These are phyloP conservation scores for Macrosteles quadrilineatus DNA, from an alignment of 1,140 invertebrate species.

Conservation along the genomic window DNA sequence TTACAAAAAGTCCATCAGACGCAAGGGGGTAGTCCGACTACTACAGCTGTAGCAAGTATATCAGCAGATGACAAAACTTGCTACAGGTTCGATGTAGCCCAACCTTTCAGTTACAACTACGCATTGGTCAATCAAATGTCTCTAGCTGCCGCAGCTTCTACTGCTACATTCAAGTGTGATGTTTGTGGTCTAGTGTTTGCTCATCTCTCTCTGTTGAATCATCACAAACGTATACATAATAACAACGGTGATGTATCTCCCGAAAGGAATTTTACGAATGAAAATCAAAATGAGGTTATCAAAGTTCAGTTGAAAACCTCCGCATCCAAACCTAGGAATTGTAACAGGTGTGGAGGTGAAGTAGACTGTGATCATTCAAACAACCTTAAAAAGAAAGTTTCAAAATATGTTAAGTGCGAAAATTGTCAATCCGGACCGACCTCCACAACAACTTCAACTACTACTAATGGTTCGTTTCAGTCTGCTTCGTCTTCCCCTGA, in stretches of 20 bases:
- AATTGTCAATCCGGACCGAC: slow-evolving; percentile 35
- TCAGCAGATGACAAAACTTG: slow-evolving; percentile 56
- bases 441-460: background rate
- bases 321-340: slow-evolving; percentile 48
- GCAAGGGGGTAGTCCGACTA: slow-evolving; percentile 5
- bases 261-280: slow-evolving; percentile 43
- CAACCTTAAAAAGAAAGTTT: slow-evolving; percentile 40
- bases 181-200: slow-evolving; percentile 80
- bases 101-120: slow-evolving; percentile 58
- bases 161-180: slow-evolving; percentile 83
- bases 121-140: slow-evolving; percentile 59
- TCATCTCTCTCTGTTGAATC: slow-evolving; percentile 73
- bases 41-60: slow-evolving; percentile 48
- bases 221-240: slow-evolving; percentile 77
- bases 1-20: slow-evolving; percentile 51
- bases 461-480: slow-evolving; percentile 14
- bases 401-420: slow-evolving; percentile 46
- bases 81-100: slow-evolving; percentile 57
- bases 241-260: slow-evolving; percentile 41
- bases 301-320: slow-evolving; percentile 40
- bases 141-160: slow-evolving; percentile 63
- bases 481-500: slow-evolving; percentile 16
- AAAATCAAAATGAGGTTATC: slow-evolving; percentile 44
- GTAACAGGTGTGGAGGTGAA: slow-evolving; percentile 53
- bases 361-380: slow-evolving; percentile 50